Base-by-base conservation (phyloP, 2,797 vertebrate genomes). In the Myotis vivesi region DNA sequence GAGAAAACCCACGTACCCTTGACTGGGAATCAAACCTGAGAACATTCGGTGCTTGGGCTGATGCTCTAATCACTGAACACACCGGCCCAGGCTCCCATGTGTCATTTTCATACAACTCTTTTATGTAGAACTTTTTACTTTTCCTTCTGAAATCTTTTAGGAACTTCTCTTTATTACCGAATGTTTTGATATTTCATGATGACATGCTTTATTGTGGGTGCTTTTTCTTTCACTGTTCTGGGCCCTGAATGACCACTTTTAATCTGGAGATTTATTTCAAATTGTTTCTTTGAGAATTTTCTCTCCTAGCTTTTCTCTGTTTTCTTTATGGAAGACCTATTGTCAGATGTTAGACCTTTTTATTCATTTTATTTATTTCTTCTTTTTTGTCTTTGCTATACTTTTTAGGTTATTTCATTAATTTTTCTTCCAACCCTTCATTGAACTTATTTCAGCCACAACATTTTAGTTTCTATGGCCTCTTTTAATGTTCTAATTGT, bases 181-280 rank as follows among this genome's bases (percentile, higher is more conserved):
- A 8, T 91, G 38, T 57, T 88, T 10, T 91, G 51, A 16, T 93
- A 92, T 69, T 93, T 94, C 72, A 77, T 72, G 16, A 84, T 44
- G 49, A 36, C 8, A 33, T 38, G 41, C 11, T 46, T 94, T 93
- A 57, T 1, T 91, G 5, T 55, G 25, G n/a, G 20, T 86, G 33
- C 89, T 94, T 89, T 72, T 87, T 68, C 76, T 72, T 72, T 62
- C 41, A 72, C 11, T 87, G 16, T 69, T 91, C 62, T 36, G 69
- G 44, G n/a, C 36, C 66, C 33, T 51, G 53, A 86, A 25, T 76
- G 44, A 55, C 6, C 16, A 51, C 41, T 93, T 96, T 96, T 83
- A 87, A 87, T 64, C 22, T 73, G 49, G 22, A 92, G n/a, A 57
- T 53, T 75, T 91, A 66, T 68, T 77, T 86, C 22, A 25, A 7